These are phyloP conservation scores for Drosophila nasuta DNA, from an alignment of 1,140 invertebrate genomes.

Conservation along the genomic window DNA sequence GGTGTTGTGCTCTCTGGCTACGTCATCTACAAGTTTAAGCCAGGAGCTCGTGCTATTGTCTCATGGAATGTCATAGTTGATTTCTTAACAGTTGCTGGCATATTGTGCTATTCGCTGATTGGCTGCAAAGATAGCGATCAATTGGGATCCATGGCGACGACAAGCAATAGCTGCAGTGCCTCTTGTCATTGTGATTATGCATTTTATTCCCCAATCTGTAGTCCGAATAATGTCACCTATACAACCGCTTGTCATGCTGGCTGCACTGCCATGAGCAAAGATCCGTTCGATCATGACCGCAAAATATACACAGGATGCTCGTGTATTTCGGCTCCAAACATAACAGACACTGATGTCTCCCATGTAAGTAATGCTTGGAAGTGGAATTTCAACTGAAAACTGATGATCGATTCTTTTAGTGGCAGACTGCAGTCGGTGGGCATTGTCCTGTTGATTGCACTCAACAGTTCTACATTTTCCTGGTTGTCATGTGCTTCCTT, in stretches of 20 bases:
- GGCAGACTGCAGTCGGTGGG: constrained; percentile 84
- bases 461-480: constrained; percentile 88
- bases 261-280: constrained; percentile 84
- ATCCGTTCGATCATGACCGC: constrained; percentile 56
- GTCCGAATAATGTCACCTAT: constrained; percentile 86
- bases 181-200: constrained; percentile 88
- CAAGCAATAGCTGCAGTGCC: constrained; percentile 86
- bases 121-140: constrained; percentile 87
- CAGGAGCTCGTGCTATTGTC: constrained; percentile 88
- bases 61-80: constrained; percentile 90
- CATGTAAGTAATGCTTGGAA: constrained; percentile 6
- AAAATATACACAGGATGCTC: constrained; percentile 68
- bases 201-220: constrained; percentile 89
- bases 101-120: constrained; percentile 88
- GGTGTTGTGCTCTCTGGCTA: constrained; percentile 89
- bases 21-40: constrained; percentile 89
- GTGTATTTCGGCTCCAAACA: constrained; percentile 27
- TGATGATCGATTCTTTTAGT: constrained; percentile 12
- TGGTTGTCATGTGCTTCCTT: constrained; percentile 88
- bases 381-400: background rate
- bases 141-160: constrained; percentile 43
- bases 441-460: constrained; percentile 89
- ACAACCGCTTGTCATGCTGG: constrained; percentile 91
- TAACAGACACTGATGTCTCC: background rate
- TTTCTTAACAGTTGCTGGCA: constrained; percentile 87